Percentiles rank a stretch among this genome's conserved stretches.
These are phyloP conservation scores for Otus scops DNA, from an alignment of 2,797 vertebrate genomes.

Conservation along the genomic window DNA sequence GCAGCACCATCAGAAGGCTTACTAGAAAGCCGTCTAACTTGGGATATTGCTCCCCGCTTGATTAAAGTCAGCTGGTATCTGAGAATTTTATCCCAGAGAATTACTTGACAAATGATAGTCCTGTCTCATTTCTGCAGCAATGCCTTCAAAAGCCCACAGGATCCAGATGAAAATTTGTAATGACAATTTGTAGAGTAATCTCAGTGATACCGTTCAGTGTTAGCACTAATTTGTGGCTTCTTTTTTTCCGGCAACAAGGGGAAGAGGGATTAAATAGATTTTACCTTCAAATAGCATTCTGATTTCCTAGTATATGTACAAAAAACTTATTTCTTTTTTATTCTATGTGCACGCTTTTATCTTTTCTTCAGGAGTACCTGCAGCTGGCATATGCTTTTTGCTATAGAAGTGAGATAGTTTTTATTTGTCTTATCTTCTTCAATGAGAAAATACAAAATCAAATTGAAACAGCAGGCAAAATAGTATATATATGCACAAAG, in stretches of 20 bases:
- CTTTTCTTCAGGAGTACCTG: background rate
- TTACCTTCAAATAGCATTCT: background rate
- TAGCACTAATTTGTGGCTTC: background rate
- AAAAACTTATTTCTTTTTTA: fast-evolving
- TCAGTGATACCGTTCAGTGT: background rate
- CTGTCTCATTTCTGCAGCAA: background rate
- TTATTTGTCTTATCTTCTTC: conserved; percentile 18
- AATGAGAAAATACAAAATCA: conserved; percentile 14
- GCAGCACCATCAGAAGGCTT: background rate
- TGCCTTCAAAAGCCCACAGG: background rate
- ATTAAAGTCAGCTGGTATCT: background rate
- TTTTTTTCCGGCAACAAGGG: background rate
- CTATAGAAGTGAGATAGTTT: background rate
- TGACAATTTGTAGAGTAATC: background rate
- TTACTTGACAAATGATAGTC: background rate
- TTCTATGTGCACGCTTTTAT: background rate
- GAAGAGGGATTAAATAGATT: background rate
- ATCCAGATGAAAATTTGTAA: background rate
- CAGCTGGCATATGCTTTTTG: background rate
- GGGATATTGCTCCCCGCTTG: background rate
- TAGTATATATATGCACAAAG: background rate
- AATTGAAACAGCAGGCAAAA: conserved; percentile 26
- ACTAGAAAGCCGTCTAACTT: background rate
- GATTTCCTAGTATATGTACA: background rate
- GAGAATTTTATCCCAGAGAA: background rate